Percentiles rank a stretch among this genome's conserved stretches.
These are phyloP conservation scores for Eupithecia inturbata DNA, from an alignment of 2,888 invertebrate genomes.

Conservation along the genomic window DNA sequence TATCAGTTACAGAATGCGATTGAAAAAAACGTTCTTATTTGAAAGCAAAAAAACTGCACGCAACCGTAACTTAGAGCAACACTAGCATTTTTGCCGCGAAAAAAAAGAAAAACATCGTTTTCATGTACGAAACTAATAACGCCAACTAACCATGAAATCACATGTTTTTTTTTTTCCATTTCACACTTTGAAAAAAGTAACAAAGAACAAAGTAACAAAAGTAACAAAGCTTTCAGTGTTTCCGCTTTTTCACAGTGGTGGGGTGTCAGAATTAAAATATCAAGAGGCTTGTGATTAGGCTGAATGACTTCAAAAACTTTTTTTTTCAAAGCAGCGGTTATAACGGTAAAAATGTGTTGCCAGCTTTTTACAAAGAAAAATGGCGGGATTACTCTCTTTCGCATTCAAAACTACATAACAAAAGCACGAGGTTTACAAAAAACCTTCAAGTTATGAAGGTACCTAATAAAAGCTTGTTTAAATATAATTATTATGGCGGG, in stretches of 20 bases:
- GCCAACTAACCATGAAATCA: conserved; percentile 81
- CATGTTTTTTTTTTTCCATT: conserved; percentile 79
- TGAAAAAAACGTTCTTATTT: conserved; percentile 19
- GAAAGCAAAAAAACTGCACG: conserved; percentile 34
- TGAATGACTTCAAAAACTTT: conserved; percentile 41
- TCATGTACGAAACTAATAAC: conserved; percentile 65
- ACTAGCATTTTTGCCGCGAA: conserved; percentile 25
- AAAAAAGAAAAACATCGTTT: conserved; percentile 36
- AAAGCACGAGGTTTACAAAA: background rate
- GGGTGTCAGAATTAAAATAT: conserved; percentile 50
- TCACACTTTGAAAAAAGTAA: conserved; percentile 66
- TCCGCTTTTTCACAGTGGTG: conserved; percentile 58
- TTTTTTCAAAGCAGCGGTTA: conserved; percentile 24
- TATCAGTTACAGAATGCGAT: conserved; percentile 16
- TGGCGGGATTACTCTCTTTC: background rate
- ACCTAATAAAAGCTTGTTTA: too few species aligned
- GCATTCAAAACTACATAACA: background rate
- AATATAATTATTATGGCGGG: background rate
- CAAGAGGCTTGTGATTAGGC: conserved; percentile 45
- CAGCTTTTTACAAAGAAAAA: conserved; percentile 4
- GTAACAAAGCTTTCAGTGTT: conserved; percentile 59
- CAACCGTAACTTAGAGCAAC: conserved; percentile 40
- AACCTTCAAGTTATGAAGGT: background rate
- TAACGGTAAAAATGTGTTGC: background rate
- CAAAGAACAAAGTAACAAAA: conserved; percentile 66